phyloP scores from a whole-genome alignment of 2,113 vertebrate species.

The Caracal caracal region DNA sequence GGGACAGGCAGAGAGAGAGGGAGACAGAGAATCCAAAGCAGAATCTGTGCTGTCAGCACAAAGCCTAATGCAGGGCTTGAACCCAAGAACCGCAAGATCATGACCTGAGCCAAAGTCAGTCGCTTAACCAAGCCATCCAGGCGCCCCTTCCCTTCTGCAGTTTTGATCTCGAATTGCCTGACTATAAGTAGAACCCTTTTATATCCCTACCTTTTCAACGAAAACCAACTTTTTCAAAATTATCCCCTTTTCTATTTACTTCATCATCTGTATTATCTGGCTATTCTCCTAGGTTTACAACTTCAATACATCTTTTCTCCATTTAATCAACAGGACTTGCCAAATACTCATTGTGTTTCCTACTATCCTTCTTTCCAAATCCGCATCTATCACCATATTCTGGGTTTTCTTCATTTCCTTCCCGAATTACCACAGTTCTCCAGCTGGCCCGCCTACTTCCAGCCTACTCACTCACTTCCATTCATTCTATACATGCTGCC shows the following conservation, averaged over 20 bases:
- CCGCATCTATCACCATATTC: not conserved
- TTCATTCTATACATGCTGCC: not conserved
- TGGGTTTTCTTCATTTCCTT: not conserved
- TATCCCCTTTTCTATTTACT: not conserved
- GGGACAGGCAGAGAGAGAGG: too few relatives aligned
- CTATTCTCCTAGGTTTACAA: not conserved
- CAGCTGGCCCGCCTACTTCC: not conserved
- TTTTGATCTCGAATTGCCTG: not conserved
- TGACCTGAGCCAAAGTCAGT: too few relatives aligned
- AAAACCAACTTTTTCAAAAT: slow-evolving; percentile 20
- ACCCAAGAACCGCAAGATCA: too few relatives aligned
- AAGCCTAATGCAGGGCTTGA: too few relatives aligned
- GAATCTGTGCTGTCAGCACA: too few relatives aligned
- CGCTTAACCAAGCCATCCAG: too few relatives aligned
- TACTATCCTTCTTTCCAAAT: not conserved
- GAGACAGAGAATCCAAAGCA: too few relatives aligned
- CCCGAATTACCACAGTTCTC: not conserved
- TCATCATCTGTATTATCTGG: not conserved
- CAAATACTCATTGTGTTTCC: not conserved
- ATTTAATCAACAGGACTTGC: not conserved
- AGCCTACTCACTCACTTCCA: not conserved
- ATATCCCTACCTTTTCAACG: not conserved
- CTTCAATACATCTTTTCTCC: not conserved
- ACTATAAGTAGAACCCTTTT: not conserved
- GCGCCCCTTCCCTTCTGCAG: not conserved